These are phyloP conservation scores for Macrosoma leucophasiata DNA, from an alignment of 2,888 invertebrate genomes.

Conservation along the genomic window DNA sequence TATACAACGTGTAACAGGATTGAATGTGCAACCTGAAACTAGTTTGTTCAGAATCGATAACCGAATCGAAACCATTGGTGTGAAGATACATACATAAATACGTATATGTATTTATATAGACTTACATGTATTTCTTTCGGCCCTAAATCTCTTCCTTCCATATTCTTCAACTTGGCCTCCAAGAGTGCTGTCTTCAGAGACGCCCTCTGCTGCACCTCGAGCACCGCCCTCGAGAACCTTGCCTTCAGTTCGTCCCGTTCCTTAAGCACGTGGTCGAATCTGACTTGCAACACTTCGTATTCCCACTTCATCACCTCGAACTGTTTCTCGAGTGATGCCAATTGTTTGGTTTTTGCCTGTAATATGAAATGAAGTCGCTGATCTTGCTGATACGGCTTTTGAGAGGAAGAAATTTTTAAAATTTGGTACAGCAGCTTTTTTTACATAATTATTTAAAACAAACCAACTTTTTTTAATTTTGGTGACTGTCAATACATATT, in stretches of 20 bases:
- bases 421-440: background rate
- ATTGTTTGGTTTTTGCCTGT: conserved; percentile 74
- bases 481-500: too few relatives aligned
- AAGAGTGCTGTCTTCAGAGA: conserved; percentile 87
- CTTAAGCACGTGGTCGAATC: conserved; percentile 83
- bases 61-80: too few relatives aligned
- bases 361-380: too few relatives aligned
- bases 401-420: background rate
- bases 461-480: background rate
- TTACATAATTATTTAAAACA: background rate
- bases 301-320: conserved; percentile 79
- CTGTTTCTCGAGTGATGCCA: conserved; percentile 67
- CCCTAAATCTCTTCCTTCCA: conserved; percentile 78
- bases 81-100: too few relatives aligned
- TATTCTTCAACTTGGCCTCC: conserved; percentile 84
- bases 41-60: too few relatives aligned
- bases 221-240: conserved; percentile 86
- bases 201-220: conserved; percentile 92
- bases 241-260: conserved; percentile 88
- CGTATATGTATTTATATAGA: conserved; percentile 9
- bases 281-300: conserved; percentile 82
- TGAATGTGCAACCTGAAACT: too few relatives aligned
- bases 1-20: too few relatives aligned
- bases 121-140: conserved; percentile 77
- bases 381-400: too few relatives aligned